Conservation (phyloP, 2,113 vertebrate genomes). For the Trematomus loennbergii region DNA sequence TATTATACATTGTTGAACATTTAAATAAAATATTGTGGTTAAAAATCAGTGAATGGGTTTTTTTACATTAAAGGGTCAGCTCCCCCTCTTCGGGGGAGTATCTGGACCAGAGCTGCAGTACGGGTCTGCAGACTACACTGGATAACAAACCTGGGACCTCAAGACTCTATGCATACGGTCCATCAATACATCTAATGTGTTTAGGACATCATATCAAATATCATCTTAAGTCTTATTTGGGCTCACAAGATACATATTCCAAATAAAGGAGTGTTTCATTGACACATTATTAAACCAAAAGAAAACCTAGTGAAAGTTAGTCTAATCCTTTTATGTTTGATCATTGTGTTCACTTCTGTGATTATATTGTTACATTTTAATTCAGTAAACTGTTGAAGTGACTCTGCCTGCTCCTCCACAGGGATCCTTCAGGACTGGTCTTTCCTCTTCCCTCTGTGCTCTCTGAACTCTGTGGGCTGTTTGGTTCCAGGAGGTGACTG, state of each 20-base stretch:
- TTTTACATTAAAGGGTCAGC: neutral
- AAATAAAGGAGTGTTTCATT: neutral
- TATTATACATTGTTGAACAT: too few species aligned
- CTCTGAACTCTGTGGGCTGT: neutral
- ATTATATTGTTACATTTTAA: neutral
- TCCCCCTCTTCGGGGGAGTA: too few species aligned
- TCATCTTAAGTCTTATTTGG: neutral
- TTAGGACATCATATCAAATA: neutral
- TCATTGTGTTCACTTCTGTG: neutral
- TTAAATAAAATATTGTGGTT: too few species aligned
- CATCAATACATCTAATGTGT: too few species aligned
- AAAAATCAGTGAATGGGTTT: too few species aligned
- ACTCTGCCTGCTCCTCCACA: too few species aligned
- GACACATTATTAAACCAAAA: neutral
- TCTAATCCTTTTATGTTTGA: neutral
- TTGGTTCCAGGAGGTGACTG: slow-evolving; percentile 34
- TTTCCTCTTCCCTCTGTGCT: too few species aligned
- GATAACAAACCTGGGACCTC: neutral
- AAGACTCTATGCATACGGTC: neutral
- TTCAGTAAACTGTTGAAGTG: too few species aligned
- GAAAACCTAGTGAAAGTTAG: neutral
- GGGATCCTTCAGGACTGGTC: too few species aligned
- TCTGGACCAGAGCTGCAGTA: neutral
- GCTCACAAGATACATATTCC: neutral
- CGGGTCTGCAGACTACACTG: neutral